phyloP scores from a whole-genome alignment of 2,113 vertebrate species.

The Pterocles orientalis region DNA sequence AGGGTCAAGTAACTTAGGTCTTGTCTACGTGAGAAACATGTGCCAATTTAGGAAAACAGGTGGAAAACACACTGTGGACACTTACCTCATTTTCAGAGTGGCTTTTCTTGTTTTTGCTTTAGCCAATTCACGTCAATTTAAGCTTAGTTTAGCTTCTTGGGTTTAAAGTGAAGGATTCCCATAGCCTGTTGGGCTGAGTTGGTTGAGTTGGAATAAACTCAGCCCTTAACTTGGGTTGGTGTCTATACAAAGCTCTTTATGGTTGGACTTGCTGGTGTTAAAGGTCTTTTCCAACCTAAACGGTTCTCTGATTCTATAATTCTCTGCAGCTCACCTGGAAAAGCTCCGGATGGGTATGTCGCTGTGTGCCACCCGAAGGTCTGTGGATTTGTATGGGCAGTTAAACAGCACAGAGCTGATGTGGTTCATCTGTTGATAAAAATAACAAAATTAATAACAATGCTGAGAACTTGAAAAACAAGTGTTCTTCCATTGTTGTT shows the following conservation, averaged over 20 bases:
- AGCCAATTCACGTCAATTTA: fast-evolving
- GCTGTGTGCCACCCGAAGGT: background rate
- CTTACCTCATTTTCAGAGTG: background rate
- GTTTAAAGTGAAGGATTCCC: background rate
- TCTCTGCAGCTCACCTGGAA: background rate
- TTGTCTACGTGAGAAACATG: background rate
- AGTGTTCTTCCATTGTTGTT: background rate
- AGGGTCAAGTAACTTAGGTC: background rate
- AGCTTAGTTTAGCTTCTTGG: background rate
- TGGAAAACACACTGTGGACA: background rate
- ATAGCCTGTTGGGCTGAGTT: background rate
- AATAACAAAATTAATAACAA: background rate
- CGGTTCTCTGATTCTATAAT: background rate
- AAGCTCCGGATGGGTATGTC: background rate
- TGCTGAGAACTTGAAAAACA: background rate
- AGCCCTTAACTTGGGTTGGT: background rate
- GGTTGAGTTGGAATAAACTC: background rate
- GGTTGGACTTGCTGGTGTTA: background rate
- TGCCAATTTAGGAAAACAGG: slow-evolving; percentile 24
- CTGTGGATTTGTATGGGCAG: background rate
- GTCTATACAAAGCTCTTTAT: background rate
- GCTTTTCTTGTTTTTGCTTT: background rate
- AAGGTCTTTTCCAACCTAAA: background rate
- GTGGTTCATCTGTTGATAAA: background rate
- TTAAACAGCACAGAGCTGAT: background rate